Base-by-base conservation (phyloP, 92 coral and sea anemone species). In the Actinernus sp. region DNA sequence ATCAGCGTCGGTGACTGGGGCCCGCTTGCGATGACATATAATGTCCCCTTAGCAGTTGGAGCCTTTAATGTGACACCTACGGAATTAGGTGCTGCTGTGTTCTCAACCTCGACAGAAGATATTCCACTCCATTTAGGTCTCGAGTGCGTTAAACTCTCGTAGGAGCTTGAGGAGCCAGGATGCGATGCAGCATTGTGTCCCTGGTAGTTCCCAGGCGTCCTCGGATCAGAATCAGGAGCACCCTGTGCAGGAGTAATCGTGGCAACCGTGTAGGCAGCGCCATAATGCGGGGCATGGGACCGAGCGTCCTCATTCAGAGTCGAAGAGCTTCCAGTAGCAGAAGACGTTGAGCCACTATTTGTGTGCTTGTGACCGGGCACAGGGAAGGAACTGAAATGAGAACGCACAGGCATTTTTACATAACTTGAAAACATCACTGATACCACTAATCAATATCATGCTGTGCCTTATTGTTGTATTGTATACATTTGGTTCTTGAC, bases 261-360 rank as follows among this genome's bases (percentile, higher is more conserved):
- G 23, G 96, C 74, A 4, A 90, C 92, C 3, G 92, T 65, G 74
- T 81, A 90, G 1, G 97, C 89, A 63, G 97, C 86, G n/a, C 97
- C 97, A 56, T 86, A 90, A 21, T 75, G 43, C 17, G 81, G 78
- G 33, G 72, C 41, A 24, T 47, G 78, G 55, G 60, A 55, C 14
- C 86, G 91, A 23, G 74, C 52, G 27, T 78, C 76, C 23, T 88
- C 97, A 53, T 86, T 78, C 22, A 90, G 89, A 23, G 87, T 85
- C 25, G 87, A 70, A 31, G 96, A 56, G 40, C 96, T 89, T n/a
- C 91, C 96, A 29, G 88, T 87, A 34, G 73, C 85, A 9, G 96
- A 89, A 25, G 96, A 89, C 24, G 83, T 38, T 31, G 96, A 89
- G 51, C 91, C 78, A 56, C 63, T 81, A 11, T 55, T 69, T 17